Conservation (phyloP, 1,140 invertebrate species). For the Pectinophora gossypiella region DNA sequence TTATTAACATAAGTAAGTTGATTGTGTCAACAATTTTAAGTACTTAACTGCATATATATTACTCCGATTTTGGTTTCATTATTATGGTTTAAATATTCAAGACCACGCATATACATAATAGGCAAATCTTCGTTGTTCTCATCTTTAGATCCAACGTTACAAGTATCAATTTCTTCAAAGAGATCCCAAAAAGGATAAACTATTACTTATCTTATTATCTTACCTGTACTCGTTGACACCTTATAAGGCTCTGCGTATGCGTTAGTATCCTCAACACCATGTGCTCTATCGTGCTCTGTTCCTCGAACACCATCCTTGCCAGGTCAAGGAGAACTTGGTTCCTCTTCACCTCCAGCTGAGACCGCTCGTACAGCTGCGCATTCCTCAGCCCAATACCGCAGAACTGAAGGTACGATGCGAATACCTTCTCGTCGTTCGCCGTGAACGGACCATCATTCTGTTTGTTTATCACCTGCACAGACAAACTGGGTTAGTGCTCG, state of each 20-base stretch:
- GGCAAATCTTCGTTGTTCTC: no score
- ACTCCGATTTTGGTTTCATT: no score
- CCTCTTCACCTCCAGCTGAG: conserved; percentile 94
- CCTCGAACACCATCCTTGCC: conserved; percentile 97
- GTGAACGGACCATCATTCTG: conserved; percentile 87
- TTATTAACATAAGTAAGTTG: no score
- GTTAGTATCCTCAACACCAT: conserved; percentile 96
- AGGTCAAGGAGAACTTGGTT: conserved; percentile 96
- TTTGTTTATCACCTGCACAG: conserved; percentile 94
- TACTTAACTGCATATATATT: no score
- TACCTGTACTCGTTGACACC: conserved; percentile 94
- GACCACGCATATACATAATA: no score
- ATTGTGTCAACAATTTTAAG: no score
- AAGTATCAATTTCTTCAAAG: no score
- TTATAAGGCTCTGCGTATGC: conserved; percentile 95
- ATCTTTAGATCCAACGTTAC: no score
- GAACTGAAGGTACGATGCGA: conserved; percentile 95
- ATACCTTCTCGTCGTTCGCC: conserved; percentile 92
- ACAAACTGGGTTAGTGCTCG: background rate
- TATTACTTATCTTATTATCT: conserved; percentile 13
- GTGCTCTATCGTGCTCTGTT: conserved; percentile 96
- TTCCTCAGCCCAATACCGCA: conserved; percentile 96
- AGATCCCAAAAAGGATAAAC: no score
- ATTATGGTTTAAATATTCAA: no score
- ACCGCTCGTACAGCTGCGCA: conserved; percentile 95